A percentile compares a stretch with the other conserved stretches of the same genome.
Conservation (phyloP, 1,140 invertebrate genomes). For the Pemphigus obesinymphae region DNA sequence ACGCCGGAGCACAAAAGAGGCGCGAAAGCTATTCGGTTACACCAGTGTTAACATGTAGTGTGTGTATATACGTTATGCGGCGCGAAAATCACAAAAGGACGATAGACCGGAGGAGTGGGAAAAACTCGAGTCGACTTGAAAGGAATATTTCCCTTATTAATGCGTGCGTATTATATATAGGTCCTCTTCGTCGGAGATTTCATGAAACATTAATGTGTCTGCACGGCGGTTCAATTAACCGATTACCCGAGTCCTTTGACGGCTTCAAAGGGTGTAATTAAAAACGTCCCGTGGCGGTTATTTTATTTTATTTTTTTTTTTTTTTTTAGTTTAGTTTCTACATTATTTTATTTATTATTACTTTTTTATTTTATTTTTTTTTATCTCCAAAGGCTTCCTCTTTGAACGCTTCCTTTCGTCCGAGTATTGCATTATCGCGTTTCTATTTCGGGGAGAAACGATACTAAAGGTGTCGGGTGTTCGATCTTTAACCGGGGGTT, state of each 20-base stretch:
- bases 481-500: constrained; percentile 34
- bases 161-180: neutral
- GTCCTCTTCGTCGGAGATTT: constrained; percentile 3
- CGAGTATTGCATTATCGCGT: constrained; percentile 3
- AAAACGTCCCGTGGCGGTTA: constrained; percentile 9
- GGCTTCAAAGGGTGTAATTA: constrained; percentile 26
- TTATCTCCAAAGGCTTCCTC: neutral
- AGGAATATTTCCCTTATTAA: constrained; percentile 21
- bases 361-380: constrained; percentile 13
- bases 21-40: constrained; percentile 32
- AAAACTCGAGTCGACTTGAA: constrained; percentile 31
- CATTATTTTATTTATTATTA: neutral
- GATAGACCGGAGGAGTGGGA: neutral
- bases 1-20: constrained; percentile 12
- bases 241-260: constrained; percentile 19
- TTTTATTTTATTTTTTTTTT: neutral
- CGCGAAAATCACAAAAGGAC: neutral
- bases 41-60: no score
- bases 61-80: neutral
- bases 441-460: no score
- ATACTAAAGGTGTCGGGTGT: constrained; percentile 2
- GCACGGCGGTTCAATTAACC: constrained; percentile 19
- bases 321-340: neutral
- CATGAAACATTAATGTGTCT: constrained; percentile 32
- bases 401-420: neutral